Conservation (phyloP, 2,888 invertebrate genomes). For the Strigamia maritima region DNA sequence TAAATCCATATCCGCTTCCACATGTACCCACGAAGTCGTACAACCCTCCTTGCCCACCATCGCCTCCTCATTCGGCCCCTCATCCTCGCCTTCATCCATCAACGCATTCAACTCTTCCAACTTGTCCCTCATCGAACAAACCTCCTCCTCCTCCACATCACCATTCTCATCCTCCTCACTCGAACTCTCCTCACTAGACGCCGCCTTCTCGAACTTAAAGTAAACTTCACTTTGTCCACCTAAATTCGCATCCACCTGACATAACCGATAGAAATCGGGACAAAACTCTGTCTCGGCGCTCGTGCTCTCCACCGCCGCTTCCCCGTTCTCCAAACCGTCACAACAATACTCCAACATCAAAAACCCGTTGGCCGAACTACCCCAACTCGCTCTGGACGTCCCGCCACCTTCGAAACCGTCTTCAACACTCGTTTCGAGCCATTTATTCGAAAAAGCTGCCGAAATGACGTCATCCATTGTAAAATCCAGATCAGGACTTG, state of each 20-base stretch:
- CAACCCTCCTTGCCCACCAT: constrained; percentile 51
- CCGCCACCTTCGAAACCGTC: constrained; percentile 18
- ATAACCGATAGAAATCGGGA: constrained; percentile 71
- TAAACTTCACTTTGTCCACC: constrained; percentile 57
- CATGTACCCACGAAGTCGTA: constrained; percentile 75
- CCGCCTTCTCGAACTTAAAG: constrained; percentile 30
- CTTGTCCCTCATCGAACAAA: constrained; percentile 58
- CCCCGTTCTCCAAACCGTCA: neutral
- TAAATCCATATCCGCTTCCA: constrained; percentile 72
- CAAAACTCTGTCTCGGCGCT: constrained; percentile 61
- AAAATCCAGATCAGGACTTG: no score
- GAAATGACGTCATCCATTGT: constrained; percentile 3
- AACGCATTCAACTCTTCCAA: constrained; percentile 35
- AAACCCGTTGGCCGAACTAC: neutral
- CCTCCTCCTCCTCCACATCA: constrained; percentile 51
- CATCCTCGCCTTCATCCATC: constrained; percentile 45
- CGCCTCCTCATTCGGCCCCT: constrained; percentile 54
- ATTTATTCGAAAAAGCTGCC: neutral
- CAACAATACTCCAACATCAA: neutral
- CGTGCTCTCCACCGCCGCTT: neutral
- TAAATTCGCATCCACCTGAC: constrained; percentile 60
- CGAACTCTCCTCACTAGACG: constrained; percentile 18
- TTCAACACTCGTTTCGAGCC: neutral
- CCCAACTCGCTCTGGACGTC: constrained; percentile 15
- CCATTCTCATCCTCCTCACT: neutral